Base-by-base conservation (phyloP, 2,797 vertebrate genomes). In the Danio jaintianensis region DNA sequence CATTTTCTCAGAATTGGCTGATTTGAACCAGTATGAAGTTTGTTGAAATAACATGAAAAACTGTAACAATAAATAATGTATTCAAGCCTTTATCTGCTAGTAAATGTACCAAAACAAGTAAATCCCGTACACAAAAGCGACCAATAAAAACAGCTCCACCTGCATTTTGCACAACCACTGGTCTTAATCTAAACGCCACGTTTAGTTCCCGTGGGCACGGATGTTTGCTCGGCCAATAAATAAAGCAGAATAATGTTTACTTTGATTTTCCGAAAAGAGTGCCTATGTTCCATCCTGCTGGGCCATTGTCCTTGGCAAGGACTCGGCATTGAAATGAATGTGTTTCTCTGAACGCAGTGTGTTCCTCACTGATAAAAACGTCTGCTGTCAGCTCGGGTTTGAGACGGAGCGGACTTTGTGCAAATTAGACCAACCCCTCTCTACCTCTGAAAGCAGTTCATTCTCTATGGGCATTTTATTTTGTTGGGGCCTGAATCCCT, bases 361-460 rank as follows among this genome's bases (percentile, higher is more conserved):
- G 90, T 82, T 78, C 77, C 86, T 82, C 78, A 68, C 88, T 91
- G 91, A 93, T 93, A 92, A 93, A 92, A 92, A 92, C 89, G 90
- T 92, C 86, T 85, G 79, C 84, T 91, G 91, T 92, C 92, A 91
- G 89, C 89, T 67, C 82, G 69, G 79, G 86, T 84, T 48, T 79
- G 86, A 84, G 89, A 52, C 86, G 88, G 73, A 87, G 82, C 87
- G 80, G 85, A 85, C 88, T 88, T 82, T 63, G 85, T 90, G 86
- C 88, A 90, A 91, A 93, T 90, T 87, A 91, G 86, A 84, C 87
- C 87, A 88, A 90, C 88, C 81, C 79, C 78, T 83, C 82, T 85
- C 78, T 82, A 64, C 86, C 85, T 83, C 77, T 80, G 53, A 87
- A 83, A 87, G 88, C 83, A 83, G 79, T 85, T 76, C 69, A 84